Evolutionary conservation across 2,113 vertebrate species (phyloP).

Genomic region (Ellobius talpinus): DNA sequence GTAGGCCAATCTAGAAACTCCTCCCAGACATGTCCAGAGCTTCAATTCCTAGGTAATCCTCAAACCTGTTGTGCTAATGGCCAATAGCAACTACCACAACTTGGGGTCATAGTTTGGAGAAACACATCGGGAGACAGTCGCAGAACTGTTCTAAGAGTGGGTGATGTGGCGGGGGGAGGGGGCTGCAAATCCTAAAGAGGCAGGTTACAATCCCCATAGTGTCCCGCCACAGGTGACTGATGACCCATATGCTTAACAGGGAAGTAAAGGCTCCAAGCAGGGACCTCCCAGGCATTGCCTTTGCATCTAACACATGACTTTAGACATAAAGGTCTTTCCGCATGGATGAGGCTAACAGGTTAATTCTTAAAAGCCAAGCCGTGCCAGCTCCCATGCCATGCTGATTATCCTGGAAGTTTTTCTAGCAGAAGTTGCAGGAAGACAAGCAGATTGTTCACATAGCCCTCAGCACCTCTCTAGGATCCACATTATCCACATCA

Average conservation of each 20-base stretch:
- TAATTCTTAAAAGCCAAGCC: neutral
- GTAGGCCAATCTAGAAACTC: neutral
- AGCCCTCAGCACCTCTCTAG: neutral
- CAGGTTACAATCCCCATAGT: neutral
- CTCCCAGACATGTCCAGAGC: neutral
- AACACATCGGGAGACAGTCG: neutral
- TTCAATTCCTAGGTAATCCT: neutral
- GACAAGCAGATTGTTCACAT: no score
- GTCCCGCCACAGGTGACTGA: neutral
- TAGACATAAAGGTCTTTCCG: neutral
- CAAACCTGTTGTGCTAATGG: neutral
- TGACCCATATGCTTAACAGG: neutral
- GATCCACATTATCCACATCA: neutral
- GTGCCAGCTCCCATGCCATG: accelerated
- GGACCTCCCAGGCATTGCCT: neutral
- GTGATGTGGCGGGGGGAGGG: no score
- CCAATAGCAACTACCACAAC: neutral
- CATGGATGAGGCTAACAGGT: neutral
- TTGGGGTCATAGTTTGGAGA: neutral
- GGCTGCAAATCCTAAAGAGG: neutral
- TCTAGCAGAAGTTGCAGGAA: neutral
- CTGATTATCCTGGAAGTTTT: neutral
- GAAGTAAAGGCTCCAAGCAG: neutral
- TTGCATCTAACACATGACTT: neutral
- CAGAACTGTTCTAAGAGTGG: neutral